Evolutionary conservation across 1,140 invertebrate genomes (phyloP).

Genomic region (Idris sp.): DNA sequence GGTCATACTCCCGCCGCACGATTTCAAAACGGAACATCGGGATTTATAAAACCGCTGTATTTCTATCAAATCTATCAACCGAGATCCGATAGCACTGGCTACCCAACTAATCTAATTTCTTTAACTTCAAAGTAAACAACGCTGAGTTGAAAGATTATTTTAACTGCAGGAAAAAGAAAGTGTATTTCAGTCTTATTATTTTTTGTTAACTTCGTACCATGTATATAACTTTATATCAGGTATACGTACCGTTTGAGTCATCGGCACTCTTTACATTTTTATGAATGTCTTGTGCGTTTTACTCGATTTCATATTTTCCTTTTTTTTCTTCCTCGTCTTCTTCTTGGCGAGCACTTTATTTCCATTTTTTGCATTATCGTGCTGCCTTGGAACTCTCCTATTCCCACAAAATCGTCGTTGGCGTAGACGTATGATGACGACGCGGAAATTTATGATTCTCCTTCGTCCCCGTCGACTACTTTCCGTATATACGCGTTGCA

Average conservation of each 20-base stretch:
- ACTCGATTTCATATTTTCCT: slow-evolving; percentile 44
- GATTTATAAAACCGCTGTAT: slow-evolving; percentile 54
- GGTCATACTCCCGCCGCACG: slow-evolving; percentile 29
- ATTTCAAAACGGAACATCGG: slow-evolving; percentile 49
- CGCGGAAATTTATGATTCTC: slow-evolving; percentile 65
- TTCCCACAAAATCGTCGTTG: slow-evolving; percentile 62
- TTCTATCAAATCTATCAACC: slow-evolving; percentile 40
- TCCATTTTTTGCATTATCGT: slow-evolving; percentile 52
- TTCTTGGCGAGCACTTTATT: slow-evolving; percentile 29
- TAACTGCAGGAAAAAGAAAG: too few relatives aligned
- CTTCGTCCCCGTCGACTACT: slow-evolving; percentile 53
- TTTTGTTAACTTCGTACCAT: too few relatives aligned
- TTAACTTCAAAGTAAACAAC: slow-evolving; percentile 25
- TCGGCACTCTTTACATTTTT: slow-evolving; percentile 10
- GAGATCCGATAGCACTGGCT: background rate
- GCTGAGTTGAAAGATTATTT: slow-evolving; percentile 4
- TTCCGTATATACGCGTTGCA: slow-evolving; percentile 23
- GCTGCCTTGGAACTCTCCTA: slow-evolving; percentile 44
- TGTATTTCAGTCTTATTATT: slow-evolving; percentile 4
- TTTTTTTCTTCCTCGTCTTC: slow-evolving; percentile 27
- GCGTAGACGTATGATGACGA: slow-evolving; percentile 64
- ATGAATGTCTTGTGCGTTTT: slow-evolving; percentile 22
- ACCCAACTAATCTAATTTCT: slow-evolving; percentile 34
- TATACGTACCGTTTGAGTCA: too few relatives aligned
- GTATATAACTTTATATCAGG: too few relatives aligned